Evolutionary conservation across 2,113 vertebrate genomes (phyloP).

Genomic region (Aegotheles bennettii): DNA sequence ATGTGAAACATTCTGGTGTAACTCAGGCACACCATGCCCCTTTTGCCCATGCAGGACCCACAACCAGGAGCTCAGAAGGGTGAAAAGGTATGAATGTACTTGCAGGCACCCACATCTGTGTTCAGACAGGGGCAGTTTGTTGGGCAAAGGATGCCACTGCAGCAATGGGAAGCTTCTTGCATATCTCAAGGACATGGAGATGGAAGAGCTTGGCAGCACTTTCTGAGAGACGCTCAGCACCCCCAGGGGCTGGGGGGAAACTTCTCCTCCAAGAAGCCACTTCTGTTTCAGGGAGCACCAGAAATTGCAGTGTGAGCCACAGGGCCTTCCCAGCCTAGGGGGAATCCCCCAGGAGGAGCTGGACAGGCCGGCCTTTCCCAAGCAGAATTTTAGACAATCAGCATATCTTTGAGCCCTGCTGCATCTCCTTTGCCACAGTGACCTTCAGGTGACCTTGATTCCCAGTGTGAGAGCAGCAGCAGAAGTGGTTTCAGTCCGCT

Average conservation of each 20-base stretch:
- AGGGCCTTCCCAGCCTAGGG: not conserved
- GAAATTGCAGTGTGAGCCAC: not conserved
- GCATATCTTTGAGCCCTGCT: not conserved
- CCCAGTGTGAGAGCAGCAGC: not conserved
- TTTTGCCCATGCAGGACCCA: not conserved
- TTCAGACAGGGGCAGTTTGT: not conserved
- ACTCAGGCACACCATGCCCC: not conserved
- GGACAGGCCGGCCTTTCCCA: not conserved
- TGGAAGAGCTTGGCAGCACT: not conserved
- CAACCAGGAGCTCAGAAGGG: not conserved
- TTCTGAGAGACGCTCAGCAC: not conserved
- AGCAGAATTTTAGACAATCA: not conserved
- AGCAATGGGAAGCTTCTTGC: not conserved
- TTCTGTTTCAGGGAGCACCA: not conserved
- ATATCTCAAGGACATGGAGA: rapidly evolving
- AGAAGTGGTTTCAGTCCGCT: slow-evolving; percentile 55
- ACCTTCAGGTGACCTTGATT: slow-evolving; percentile 35
- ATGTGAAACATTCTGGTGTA: not conserved
- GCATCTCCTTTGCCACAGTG: not conserved
- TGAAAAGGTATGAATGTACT: not conserved
- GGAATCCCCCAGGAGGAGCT: not conserved
- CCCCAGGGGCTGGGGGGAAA: not conserved
- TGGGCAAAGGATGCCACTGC: not conserved
- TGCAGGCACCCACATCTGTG: not conserved
- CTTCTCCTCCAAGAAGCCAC: not conserved